Conservation (phyloP, 2,113 vertebrate species). For the Entomyzon cyanotis region DNA sequence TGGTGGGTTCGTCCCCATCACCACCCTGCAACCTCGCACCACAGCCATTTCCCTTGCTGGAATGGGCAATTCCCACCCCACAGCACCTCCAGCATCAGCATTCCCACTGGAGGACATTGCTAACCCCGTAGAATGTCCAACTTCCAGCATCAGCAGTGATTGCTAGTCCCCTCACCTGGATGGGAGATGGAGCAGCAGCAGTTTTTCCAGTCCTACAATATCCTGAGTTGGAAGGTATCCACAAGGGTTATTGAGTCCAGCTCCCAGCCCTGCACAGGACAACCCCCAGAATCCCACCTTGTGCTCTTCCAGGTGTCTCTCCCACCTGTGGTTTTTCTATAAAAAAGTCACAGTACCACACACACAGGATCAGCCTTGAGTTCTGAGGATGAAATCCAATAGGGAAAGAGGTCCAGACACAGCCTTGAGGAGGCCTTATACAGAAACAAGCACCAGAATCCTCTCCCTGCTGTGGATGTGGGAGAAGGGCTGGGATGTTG, state of each 20-base stretch:
- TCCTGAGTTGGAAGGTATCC: background rate
- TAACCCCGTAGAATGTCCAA: background rate
- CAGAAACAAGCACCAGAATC: background rate
- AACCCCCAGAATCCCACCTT: background rate
- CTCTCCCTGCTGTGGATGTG: background rate
- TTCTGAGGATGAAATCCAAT: background rate
- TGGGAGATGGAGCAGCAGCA: background rate
- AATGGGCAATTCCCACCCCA: background rate
- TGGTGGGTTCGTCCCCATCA: rapidly evolving
- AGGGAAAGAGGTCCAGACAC: background rate
- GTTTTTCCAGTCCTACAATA: background rate
- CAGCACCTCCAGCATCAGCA: background rate
- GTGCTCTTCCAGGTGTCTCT: background rate
- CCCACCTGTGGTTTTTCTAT: background rate
- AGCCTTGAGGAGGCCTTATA: background rate
- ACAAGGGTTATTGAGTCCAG: background rate
- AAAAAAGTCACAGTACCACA: rapidly evolving
- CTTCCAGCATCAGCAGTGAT: background rate
- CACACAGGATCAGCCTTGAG: background rate
- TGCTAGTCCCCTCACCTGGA: no score
- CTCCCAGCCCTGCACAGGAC: background rate
- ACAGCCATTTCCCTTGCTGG: background rate
- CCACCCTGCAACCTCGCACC: rapidly evolving
- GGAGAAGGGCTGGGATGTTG: background rate
- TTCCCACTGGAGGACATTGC: background rate